Base-by-base conservation (phyloP, 1,140 invertebrate species). In the Tribolium castaneum region DNA sequence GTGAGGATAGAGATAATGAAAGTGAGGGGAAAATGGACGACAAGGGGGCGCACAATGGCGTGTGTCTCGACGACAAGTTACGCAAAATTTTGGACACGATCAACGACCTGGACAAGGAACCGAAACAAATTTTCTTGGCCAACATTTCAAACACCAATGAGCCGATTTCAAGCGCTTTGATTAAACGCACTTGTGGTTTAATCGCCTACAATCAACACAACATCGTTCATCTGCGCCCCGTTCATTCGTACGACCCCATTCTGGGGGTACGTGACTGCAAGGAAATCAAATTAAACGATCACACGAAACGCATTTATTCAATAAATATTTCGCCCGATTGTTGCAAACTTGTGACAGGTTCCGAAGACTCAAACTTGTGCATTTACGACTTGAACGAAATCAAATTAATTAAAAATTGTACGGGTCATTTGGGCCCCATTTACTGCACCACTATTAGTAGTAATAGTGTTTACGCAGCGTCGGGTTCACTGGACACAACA, bases 341-440 rank as follows among this genome's bases (percentile, higher is more conserved):
- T 56, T 74, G 71, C 77, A 54, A 73, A 75, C 79, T 85, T 52
- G 78, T 83, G 25, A 83, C 84, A 45, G 84, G 78, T 7, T 85
- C 84, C 9, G 77, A 82, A 62, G 86, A 86, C 80, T 76, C 75
- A 34, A 83, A 78, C 14, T 78, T 84, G 50, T 80, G 80, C 72
- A 78, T 80, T 79, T 83, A 83, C 80, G 56, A 81, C 56, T 52
- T 81, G 16, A 74, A 19, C 62, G 50, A 77, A 30, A 54, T 83
- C 71, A 77, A 80, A 73, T 74, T 82, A 14, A 35, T 81, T 13
- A 62, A 78, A 66, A 76, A 78, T 89, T 90, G 62, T 86, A 92
- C 90, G 80, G 96, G 95, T 45, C 96, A 97, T 85, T 93, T 91
- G 81, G 94, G 94, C 84, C 93, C 95, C n/a, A 92, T 97, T 49